Base-by-base conservation (phyloP, 1,140 invertebrate species). In the Chymomyza costata region DNA sequence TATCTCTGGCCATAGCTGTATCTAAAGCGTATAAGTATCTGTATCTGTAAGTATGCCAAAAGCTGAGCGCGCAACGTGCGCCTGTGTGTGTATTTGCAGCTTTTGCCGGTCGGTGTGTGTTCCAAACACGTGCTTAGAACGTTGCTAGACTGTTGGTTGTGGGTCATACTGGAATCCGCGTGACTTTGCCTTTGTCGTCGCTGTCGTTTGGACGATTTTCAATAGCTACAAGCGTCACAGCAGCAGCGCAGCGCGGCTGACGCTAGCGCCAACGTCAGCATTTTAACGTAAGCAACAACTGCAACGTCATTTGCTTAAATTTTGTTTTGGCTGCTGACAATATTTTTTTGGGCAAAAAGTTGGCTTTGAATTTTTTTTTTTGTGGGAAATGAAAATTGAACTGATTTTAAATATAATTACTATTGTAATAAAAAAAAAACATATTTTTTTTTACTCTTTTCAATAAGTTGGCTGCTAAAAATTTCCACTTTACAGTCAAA, bases 161-260 rank as follows among this genome's bases (percentile, higher is more conserved):
- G 65, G 82, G 82, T 84, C 82, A 84, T 82, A 84, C 51, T 71
- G 73, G 66, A 78, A 84, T 80, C 82, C 82, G 80, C 82, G 82
- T 84, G 82, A 84, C 82, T 81, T 83, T 70, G 65, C 48, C 51
- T 62, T 40, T 11, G 37, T 21, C 8, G 53, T 19, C 40, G 45
- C 38, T 15, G 25, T 37, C 32, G 10, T 17, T 7, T 45, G 43
- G 35, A 37, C 39, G 37, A 53, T 46, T 44, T 55, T 46, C 43
- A 31, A 14, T 46, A 30, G 52, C 15, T 38, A 46, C 43, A 55
- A 39, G 35, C 13, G 10, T n/a, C n/a, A 30, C 28, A 6, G 28
- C n/a, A 6, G n/a, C n/a, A n/a, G n/a, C 13, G 32, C 13, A 8
- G 6, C 30, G 30, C 43, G n/a, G 21, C 30, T 11, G n/a, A n/a